Percentiles rank a stretch among this genome's conserved stretches.
Conservation (phyloP, 2,113 vertebrate species). For the Polypterus senegalus region DNA sequence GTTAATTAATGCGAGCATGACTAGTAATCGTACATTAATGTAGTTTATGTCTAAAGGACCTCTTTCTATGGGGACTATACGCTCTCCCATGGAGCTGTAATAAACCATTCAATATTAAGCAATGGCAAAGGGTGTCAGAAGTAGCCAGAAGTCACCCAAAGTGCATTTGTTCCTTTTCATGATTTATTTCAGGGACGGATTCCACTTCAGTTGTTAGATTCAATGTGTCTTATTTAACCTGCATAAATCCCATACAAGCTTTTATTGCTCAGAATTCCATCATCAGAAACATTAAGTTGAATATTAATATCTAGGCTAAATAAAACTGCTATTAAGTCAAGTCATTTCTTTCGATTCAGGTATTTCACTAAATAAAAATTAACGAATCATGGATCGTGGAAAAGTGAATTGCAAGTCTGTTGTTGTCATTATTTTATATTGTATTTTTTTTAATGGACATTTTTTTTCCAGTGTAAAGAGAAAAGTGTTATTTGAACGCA, state of each 20-base stretch:
- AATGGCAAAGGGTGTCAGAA: no score
- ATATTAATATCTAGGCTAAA: conserved; percentile 91
- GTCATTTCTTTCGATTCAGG: conserved; percentile 90
- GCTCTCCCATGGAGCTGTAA: no score
- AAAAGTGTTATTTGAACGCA: conserved; percentile 35
- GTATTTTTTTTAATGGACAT: conserved; percentile 24
- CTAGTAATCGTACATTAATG: no score
- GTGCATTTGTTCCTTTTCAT: no score
- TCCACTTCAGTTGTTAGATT: no score
- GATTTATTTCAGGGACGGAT: no score
- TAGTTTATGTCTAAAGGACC: no score
- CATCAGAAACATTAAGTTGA: conserved; percentile 98
- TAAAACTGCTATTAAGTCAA: conserved; percentile 92
- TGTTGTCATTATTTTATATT: conserved; percentile 68
- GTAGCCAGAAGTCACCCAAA: no score
- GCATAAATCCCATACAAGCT: conserved; percentile 41
- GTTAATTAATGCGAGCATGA: no score
- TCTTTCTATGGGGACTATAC: no score
- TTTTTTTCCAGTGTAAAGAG: not conserved
- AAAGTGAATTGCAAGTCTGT: conserved; percentile 48
- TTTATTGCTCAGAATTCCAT: conserved; percentile 81
- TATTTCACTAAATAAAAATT: conserved; percentile 84
- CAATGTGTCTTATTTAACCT: no score
- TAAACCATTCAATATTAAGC: no score
- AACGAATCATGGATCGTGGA: conserved; percentile 75